Percentiles rank a stretch among this genome's conserved stretches.
Evolutionary conservation across 2,113 vertebrate species (phyloP).

Genomic region (Pluvialis apricaria): DNA sequence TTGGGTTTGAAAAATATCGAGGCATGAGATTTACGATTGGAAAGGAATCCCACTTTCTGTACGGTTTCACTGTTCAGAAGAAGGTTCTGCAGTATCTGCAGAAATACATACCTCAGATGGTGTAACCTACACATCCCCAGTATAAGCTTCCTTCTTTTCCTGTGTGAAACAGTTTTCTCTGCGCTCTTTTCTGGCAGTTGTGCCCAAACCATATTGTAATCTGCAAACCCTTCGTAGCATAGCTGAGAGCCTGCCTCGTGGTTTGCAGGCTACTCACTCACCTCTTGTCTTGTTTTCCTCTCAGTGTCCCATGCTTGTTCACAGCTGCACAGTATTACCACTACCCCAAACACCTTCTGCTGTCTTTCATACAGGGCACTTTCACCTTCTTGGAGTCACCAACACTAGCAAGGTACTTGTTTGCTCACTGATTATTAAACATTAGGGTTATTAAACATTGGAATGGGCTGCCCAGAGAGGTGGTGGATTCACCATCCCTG

Average conservation of each 20-base stretch:
- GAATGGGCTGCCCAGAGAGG: too few relatives aligned
- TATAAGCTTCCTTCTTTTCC: neutral
- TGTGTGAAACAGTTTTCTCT: neutral
- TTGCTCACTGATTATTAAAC: too few relatives aligned
- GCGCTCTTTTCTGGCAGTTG: neutral
- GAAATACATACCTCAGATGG: neutral
- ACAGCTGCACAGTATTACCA: neutral
- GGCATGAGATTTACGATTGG: neutral
- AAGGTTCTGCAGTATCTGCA: neutral
- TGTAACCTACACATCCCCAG: neutral
- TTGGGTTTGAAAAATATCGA: neutral
- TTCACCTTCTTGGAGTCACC: neutral
- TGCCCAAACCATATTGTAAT: neutral
- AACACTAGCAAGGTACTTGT: neutral
- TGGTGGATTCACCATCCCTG: too few relatives aligned
- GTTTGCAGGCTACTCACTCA: neutral
- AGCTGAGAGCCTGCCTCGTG: accelerated
- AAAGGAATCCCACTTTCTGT: neutral
- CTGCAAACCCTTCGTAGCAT: neutral
- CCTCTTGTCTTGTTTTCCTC: neutral
- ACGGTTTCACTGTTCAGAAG: neutral
- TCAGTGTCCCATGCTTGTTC: neutral
- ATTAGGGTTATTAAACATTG: too few relatives aligned
- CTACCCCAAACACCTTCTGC: neutral
- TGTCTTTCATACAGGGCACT: neutral